Conservation (phyloP, 2,888 invertebrate genomes). For the Troides aeacus region DNA sequence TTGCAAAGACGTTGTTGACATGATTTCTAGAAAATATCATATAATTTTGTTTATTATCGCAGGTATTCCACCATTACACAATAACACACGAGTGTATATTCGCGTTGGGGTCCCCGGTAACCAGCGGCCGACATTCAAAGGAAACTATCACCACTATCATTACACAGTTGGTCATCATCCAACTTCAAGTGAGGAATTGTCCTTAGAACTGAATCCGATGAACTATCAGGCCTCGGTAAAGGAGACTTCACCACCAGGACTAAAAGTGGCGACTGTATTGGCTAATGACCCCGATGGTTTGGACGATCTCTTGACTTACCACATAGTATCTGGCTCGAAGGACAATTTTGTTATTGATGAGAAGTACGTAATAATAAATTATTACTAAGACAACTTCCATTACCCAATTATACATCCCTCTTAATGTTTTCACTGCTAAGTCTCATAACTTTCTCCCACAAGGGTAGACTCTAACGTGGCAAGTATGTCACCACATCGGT, state of each 20-base stretch:
- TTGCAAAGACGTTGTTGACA: too few relatives aligned
- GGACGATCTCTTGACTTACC: constrained; percentile 84
- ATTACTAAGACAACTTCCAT: too few relatives aligned
- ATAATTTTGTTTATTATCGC: background rate
- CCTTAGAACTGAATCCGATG: constrained; percentile 82
- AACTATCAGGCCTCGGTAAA: constrained; percentile 85
- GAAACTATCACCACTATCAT: constrained; percentile 83
- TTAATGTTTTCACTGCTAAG: too few relatives aligned
- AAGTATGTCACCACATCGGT: too few relatives aligned
- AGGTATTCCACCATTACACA: constrained; percentile 83
- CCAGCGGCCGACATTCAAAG: constrained; percentile 88
- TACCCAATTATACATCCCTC: too few relatives aligned
- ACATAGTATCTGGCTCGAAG: constrained; percentile 85
- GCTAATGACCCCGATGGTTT: constrained; percentile 90
- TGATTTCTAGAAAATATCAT: too few relatives aligned
- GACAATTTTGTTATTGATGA: constrained; percentile 89
- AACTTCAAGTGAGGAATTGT: constrained; percentile 62
- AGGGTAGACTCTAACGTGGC: too few relatives aligned
- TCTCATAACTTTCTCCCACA: too few relatives aligned
- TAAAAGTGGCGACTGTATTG: constrained; percentile 84
- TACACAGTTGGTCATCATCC: constrained; percentile 59
- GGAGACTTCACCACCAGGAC: constrained; percentile 85
- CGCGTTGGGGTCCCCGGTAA: constrained; percentile 90
- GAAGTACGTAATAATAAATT: constrained; percentile 68
- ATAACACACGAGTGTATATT: constrained; percentile 83